Percentiles rank a stretch among this genome's conserved stretches.
Evolutionary conservation across 2,888 invertebrate genomes (phyloP).

Genomic region (Drosophila mercatorum): DNA sequence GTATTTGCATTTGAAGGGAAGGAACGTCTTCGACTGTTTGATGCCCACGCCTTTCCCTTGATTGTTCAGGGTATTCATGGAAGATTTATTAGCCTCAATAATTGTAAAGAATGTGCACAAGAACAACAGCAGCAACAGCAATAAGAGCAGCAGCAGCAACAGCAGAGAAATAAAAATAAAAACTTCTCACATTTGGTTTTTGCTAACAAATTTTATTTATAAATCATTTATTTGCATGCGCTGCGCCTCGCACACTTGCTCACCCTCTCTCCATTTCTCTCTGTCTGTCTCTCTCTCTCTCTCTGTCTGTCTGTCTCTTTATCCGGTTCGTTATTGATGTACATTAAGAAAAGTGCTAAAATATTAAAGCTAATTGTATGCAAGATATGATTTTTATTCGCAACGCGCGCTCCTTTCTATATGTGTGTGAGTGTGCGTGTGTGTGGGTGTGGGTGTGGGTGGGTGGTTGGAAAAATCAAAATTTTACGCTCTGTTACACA

Average conservation of each 20-base stretch:
- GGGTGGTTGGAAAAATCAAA: conserved; percentile 69
- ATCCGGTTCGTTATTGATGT: conserved; percentile 61
- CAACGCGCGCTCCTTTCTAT: conserved; percentile 18
- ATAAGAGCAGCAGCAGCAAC: neutral
- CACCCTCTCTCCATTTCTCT: conserved; percentile 85
- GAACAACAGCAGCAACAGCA: conserved; percentile 13
- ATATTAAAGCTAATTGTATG: conserved; percentile 66
- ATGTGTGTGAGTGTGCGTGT: neutral
- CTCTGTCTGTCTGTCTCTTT: conserved; percentile 64
- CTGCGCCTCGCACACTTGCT: neutral
- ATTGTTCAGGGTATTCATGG: conserved; percentile 13
- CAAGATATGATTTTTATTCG: conserved; percentile 63
- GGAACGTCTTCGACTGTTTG: neutral
- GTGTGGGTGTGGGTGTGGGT: conserved; percentile 11
- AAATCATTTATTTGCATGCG: conserved; percentile 60
- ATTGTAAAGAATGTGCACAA: conserved; percentile 61
- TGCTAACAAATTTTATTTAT: conserved; percentile 35
- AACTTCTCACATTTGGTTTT: conserved; percentile 52
- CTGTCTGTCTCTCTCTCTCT: conserved; percentile 90
- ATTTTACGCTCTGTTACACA: conserved; percentile 74
- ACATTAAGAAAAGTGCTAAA: conserved; percentile 64
- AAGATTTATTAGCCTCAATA: conserved; percentile 60
- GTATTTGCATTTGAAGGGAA: neutral
- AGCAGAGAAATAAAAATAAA: conserved; percentile 9
- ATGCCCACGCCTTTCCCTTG: conserved; percentile 5